Evolutionary conservation across 2,888 invertebrate genomes (phyloP).

Genomic region (Dusona sp.): DNA sequence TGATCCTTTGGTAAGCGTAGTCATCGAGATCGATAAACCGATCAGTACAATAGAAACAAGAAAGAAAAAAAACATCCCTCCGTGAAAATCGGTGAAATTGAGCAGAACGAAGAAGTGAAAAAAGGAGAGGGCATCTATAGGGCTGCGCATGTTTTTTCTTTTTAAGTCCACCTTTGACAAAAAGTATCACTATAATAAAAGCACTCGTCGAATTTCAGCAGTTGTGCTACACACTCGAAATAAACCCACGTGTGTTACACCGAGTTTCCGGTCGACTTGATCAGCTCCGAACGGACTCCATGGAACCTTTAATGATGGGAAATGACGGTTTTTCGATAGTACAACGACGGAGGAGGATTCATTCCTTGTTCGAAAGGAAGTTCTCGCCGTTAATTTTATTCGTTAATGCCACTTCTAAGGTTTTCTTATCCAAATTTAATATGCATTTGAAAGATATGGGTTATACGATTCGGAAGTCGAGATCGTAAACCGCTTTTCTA

Average conservation of each 20-base stretch:
- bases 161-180: slow-evolving; percentile 76
- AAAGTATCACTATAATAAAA: slow-evolving; percentile 43
- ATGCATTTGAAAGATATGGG: slow-evolving; percentile 7
- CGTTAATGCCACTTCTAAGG: slow-evolving; percentile 27
- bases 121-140: slow-evolving; percentile 24
- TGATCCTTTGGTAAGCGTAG: slow-evolving; percentile 74
- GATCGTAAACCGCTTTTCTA: background rate
- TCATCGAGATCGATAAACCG: slow-evolving; percentile 79
- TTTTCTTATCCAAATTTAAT: slow-evolving; percentile 25
- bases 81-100: slow-evolving; percentile 83
- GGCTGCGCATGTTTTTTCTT: slow-evolving; percentile 47
- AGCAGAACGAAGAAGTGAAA: slow-evolving; percentile 78
- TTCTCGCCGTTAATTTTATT: slow-evolving; percentile 39
- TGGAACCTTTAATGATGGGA: slow-evolving; percentile 74
- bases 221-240: slow-evolving; percentile 26
- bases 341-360: slow-evolving; percentile 72
- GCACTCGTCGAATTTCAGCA: slow-evolving; percentile 47
- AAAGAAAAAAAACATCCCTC: slow-evolving; percentile 31
- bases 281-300: slow-evolving; percentile 66
- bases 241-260: slow-evolving; percentile 55
- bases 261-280: slow-evolving; percentile 79
- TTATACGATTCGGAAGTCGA: background rate
- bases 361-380: slow-evolving; percentile 75
- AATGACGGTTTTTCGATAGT: slow-evolving; percentile 79
- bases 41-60: slow-evolving; percentile 77